Conservation (phyloP, 53 echinoderm and acorn worm genomes). For the Henricia sp. region DNA sequence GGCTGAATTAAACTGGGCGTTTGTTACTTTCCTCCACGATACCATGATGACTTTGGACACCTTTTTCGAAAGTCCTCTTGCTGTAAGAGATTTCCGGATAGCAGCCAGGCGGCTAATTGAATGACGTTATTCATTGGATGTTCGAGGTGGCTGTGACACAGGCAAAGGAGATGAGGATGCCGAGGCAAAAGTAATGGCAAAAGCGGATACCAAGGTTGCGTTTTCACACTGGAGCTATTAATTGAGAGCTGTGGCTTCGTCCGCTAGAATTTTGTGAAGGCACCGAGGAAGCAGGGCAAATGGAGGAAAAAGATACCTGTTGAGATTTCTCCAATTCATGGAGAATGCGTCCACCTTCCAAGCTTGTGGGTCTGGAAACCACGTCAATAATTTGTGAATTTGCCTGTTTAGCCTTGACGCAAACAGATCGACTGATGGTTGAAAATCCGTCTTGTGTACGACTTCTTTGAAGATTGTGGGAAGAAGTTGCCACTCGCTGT, state of each 20-base stretch:
- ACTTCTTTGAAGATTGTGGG: too few relatives aligned
- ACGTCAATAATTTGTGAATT: not conserved
- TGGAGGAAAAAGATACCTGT: conserved; percentile 18
- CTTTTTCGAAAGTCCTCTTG: not conserved
- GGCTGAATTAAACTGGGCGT: not conserved
- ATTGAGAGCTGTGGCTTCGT: conserved; percentile 7
- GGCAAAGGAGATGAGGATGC: not conserved
- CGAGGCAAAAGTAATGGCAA: not conserved
- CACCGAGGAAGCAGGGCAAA: conserved; percentile 23
- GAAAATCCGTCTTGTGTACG: too few relatives aligned
- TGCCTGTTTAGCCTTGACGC: conserved; percentile 1
- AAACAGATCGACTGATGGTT: conserved; percentile 31
- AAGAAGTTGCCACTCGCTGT: too few relatives aligned
- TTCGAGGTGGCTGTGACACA: not conserved
- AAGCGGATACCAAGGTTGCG: conserved; percentile 29
- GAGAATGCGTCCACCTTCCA: conserved; percentile 19
- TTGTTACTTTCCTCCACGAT: not conserved
- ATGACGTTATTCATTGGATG: conserved; percentile 12
- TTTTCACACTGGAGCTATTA: conserved; percentile 33
- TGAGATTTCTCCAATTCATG: conserved; percentile 22
- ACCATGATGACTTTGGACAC: conserved; percentile 8
- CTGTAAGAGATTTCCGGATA: conserved; percentile 15
- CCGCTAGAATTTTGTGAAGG: conserved; percentile 1
- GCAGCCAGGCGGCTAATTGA: conserved; percentile 19
- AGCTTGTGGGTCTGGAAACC: conserved; percentile 14